These are phyloP conservation scores for Apis florea DNA, from an alignment of 1,140 invertebrate species.

Conservation along the genomic window DNA sequence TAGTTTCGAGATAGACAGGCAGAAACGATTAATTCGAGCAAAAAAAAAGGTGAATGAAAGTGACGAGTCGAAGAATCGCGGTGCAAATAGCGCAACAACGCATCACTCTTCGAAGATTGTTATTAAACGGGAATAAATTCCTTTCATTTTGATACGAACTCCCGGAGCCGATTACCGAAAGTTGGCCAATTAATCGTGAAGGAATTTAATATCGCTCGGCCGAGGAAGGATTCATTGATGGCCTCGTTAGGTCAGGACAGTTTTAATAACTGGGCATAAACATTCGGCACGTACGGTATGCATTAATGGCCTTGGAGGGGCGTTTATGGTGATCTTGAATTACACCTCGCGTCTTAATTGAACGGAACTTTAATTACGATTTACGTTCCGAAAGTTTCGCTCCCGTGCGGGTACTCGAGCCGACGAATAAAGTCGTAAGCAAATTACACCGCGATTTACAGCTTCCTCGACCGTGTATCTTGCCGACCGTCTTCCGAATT, in stretches of 20 bases:
- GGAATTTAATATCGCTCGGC: slow-evolving; percentile 36
- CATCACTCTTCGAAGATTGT: not conserved
- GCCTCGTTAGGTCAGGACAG: slow-evolving; percentile 11
- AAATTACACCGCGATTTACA: slow-evolving; percentile 29
- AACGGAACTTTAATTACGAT: slow-evolving; percentile 47
- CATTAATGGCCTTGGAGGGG: slow-evolving; percentile 21
- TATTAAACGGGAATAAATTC: slow-evolving; percentile 8
- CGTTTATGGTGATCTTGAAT: slow-evolving; percentile 50
- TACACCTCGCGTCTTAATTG: slow-evolving; percentile 43
- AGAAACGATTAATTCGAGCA: no score
- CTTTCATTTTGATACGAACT: not conserved
- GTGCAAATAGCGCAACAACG: not conserved
- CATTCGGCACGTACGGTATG: slow-evolving; percentile 22
- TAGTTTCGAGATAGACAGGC: no score
- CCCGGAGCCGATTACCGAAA: not conserved
- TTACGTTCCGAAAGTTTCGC: slow-evolving; percentile 34
- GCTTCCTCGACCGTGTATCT: not conserved
- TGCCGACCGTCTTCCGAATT: not conserved
- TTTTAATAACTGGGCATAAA: slow-evolving; percentile 42
- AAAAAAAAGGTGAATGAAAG: no score
- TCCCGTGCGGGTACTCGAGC: not conserved
- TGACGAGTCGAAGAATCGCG: no score
- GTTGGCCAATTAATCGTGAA: slow-evolving; percentile 16
- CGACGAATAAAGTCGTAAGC: slow-evolving; percentile 41
- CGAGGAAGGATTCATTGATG: slow-evolving; percentile 19